Evolutionary conservation across 2,113 vertebrate genomes (phyloP).

Genomic region (Tapirus terrestris): DNA sequence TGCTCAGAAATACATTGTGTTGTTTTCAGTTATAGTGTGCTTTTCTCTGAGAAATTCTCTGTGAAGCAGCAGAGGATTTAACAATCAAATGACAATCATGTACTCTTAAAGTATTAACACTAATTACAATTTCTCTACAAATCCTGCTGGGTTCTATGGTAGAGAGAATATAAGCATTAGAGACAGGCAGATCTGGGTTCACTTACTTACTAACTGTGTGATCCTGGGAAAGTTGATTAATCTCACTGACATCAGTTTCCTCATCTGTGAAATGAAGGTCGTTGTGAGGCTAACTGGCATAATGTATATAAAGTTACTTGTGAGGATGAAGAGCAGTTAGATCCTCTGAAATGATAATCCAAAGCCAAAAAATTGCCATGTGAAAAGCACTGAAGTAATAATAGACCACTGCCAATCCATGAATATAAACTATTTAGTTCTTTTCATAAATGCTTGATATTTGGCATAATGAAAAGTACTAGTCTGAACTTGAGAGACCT

Average conservation of each 20-base stretch:
- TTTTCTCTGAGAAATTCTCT: constrained; percentile 25
- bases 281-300: not conserved
- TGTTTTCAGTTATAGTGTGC: not conserved
- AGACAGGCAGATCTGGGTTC: not conserved
- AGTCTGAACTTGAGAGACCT: not conserved
- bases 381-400: constrained; percentile 27
- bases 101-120: not conserved
- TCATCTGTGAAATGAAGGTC: not conserved
- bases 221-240: constrained; percentile 6
- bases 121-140: not conserved
- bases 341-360: not conserved
- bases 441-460: constrained; percentile 8
- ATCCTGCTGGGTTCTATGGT: not conserved
- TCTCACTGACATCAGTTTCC: not conserved
- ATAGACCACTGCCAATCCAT: not conserved
- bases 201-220: not conserved
- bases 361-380: not conserved
- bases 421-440: constrained; percentile 31
- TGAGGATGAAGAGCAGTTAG: not conserved
- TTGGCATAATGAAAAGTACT: constrained; percentile 22
- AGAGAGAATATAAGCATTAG: not conserved
- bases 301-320: not conserved
- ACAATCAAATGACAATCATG: not conserved
- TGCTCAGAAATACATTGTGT: not conserved
- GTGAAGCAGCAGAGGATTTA: not conserved